Evolutionary conservation across 2,797 vertebrate genomes (phyloP).

Genomic region (Psittacula echo): DNA sequence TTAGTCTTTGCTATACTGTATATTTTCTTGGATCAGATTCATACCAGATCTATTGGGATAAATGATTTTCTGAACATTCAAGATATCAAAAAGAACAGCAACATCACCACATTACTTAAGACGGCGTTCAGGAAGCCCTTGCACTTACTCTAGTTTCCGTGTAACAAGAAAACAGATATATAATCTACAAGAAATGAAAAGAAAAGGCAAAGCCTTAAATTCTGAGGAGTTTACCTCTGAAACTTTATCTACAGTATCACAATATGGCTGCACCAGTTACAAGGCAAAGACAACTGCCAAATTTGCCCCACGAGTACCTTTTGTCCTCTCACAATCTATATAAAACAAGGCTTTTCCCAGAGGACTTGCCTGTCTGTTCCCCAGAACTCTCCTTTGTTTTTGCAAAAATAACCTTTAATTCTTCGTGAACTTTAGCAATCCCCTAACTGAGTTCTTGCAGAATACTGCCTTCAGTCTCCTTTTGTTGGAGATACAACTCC

Average conservation of each 20-base stretch:
- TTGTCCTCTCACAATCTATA: not conserved
- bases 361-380: not conserved
- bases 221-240: not conserved
- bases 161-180: constrained; percentile 1
- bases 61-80: not conserved
- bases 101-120: not conserved
- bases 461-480: not conserved
- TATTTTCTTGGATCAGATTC: not conserved
- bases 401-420: constrained; percentile 36
- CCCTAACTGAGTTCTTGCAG: not conserved
- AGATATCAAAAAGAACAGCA: not conserved
- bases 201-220: not conserved
- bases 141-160: not conserved
- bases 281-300: not conserved
- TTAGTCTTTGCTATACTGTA: not conserved
- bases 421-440: constrained; percentile 16
- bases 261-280: not conserved
- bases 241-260: not conserved
- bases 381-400: not conserved
- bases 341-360: not conserved
- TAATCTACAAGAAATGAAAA: constrained; percentile 6
- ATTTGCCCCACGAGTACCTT: not conserved
- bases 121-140: not conserved
- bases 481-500: constrained; percentile 27
- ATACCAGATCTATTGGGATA: not conserved